Evolutionary conservation across 1,140 invertebrate species (phyloP).

Genomic region (Brachystomella parvula): DNA sequence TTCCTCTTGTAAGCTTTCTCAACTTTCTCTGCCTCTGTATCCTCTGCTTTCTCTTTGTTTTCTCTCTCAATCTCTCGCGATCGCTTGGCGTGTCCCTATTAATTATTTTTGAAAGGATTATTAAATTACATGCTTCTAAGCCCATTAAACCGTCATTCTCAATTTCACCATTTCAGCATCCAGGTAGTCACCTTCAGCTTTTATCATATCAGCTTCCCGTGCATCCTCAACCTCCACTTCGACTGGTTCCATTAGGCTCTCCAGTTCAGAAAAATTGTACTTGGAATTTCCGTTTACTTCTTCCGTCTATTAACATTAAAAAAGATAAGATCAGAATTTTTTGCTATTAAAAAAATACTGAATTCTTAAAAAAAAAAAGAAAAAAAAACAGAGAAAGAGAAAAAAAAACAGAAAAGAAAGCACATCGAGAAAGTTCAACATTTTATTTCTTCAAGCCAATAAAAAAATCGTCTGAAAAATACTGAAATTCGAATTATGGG

Average conservation of each 20-base stretch:
- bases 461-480: background rate
- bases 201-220: slow-evolving; percentile 20
- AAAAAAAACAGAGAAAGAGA: background rate
- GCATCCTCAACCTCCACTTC: slow-evolving; percentile 29
- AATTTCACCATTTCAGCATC: slow-evolving; percentile 26
- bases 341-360: background rate
- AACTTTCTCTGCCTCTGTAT: slow-evolving; percentile 20
- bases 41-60: slow-evolving; percentile 6
- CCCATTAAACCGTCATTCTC: background rate
- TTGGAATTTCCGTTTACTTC: slow-evolving; percentile 11
- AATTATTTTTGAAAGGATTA: background rate
- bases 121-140: slow-evolving; percentile 5
- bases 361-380: too few relatives aligned
- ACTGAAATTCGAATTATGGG: background rate
- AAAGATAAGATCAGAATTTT: background rate
- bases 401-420: too few relatives aligned
- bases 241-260: slow-evolving; percentile 20
- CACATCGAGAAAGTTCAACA: too few relatives aligned
- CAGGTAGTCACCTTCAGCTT: slow-evolving; percentile 21
- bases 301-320: background rate
- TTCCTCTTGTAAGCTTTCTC: slow-evolving; percentile 29
- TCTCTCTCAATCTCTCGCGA: slow-evolving; percentile 23
- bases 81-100: slow-evolving; percentile 16
- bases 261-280: slow-evolving; percentile 14
- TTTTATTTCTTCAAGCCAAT: background rate